Evolutionary conservation across 2,797 vertebrate species (phyloP).

Genomic region (Streptopelia turtur): DNA sequence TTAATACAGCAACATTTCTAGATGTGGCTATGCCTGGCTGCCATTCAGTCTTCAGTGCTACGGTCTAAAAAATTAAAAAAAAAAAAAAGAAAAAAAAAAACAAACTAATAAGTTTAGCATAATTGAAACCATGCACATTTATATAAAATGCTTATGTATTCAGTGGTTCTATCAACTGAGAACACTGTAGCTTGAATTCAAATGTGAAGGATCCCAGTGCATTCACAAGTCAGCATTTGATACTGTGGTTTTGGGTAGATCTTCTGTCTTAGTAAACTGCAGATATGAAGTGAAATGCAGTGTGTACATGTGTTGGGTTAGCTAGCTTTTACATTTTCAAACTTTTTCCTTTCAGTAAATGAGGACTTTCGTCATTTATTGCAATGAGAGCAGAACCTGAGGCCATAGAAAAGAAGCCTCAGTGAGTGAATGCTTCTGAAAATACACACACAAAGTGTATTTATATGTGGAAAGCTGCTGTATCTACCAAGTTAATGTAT

Average conservation of each 20-base stretch:
- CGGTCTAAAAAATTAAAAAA: background rate
- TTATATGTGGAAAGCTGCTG: background rate
- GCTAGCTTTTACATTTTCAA: background rate
- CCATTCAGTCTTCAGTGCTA: conserved; percentile 77
- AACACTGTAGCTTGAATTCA: conserved; percentile 57
- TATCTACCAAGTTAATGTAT: background rate
- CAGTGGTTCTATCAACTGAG: conserved; percentile 65
- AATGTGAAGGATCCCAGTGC: conserved; percentile 22
- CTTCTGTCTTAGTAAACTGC: conserved; percentile 38
- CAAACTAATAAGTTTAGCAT: conserved; percentile 67
- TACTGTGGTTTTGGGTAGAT: conserved; percentile 62
- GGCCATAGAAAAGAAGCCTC: background rate
- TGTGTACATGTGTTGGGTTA: conserved; percentile 20
- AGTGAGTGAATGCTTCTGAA: background rate
- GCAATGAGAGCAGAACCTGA: background rate
- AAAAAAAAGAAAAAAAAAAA: background rate
- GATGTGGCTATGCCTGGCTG: conserved; percentile 77
- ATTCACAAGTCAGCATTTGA: conserved; percentile 22
- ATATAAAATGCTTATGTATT: conserved; percentile 60
- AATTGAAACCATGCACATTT: conserved; percentile 78
- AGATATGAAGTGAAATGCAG: conserved; percentile 4
- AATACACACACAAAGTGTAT: background rate
- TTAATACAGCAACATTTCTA: conserved; percentile 71
- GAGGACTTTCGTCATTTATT: background rate
- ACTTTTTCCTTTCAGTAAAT: background rate